These are phyloP conservation scores for Axea sp. DNA, from an alignment of 2,888 invertebrate species.

Conservation along the genomic window DNA sequence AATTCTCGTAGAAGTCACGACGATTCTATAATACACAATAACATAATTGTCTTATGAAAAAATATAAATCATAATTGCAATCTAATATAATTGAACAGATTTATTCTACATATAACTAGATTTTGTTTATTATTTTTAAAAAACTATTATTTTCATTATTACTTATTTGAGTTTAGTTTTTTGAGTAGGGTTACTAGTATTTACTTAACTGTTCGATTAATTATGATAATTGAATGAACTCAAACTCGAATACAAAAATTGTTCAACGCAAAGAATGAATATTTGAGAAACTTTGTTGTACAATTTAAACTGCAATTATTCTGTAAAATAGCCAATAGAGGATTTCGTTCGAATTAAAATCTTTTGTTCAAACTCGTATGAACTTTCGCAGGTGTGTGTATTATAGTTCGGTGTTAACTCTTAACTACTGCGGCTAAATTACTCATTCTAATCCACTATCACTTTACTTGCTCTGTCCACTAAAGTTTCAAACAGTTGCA, in stretches of 20 bases:
- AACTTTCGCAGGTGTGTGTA: constrained; percentile 34
- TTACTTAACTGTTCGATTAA: no score
- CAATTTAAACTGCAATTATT: constrained; percentile 16
- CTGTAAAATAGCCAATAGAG: constrained; percentile 11
- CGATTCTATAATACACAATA: no score
- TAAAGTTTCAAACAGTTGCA: constrained; percentile 19
- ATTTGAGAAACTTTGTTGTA: neutral
- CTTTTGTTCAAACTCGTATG: constrained; percentile 25
- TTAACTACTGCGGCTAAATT: constrained; percentile 34
- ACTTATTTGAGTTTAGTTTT: no score
- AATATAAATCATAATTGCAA: no score
- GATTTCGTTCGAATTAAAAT: constrained; percentile 34
- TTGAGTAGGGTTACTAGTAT: no score
- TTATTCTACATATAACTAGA: no score
- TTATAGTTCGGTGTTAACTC: constrained; percentile 39
- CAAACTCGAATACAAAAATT: neutral
- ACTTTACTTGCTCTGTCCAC: constrained; percentile 31
- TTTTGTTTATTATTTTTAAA: no score
- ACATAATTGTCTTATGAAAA: no score
- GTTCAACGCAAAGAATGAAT: neutral
- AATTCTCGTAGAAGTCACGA: no score
- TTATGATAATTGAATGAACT: no score
- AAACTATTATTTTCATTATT: no score
- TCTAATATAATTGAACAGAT: no score
- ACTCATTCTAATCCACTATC: constrained; percentile 51